Percentiles rank a stretch among this genome's conserved stretches.
Conservation (phyloP, 2,888 invertebrate species). For the Phaonia tiefii region DNA sequence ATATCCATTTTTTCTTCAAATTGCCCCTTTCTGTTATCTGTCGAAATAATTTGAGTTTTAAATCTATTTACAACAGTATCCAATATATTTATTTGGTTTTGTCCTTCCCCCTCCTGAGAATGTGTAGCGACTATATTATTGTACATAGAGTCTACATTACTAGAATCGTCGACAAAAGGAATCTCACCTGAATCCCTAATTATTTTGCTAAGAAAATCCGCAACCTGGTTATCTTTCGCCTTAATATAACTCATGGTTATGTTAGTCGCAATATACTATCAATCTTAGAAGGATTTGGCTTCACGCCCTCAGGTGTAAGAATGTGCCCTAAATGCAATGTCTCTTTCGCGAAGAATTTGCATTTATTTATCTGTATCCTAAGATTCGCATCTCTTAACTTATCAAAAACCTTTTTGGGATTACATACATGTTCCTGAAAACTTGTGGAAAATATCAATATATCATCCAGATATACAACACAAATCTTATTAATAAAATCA, state of each 20-base stretch:
- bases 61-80: constrained; percentile 34
- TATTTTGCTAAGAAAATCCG: constrained; percentile 41
- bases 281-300: too few relatives aligned
- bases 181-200: constrained; percentile 39
- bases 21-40: constrained; percentile 30
- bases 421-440: too few relatives aligned
- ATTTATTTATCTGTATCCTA: too few relatives aligned
- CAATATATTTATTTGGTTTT: constrained; percentile 42
- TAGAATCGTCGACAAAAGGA: neutral
- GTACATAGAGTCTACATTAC: constrained; percentile 24
- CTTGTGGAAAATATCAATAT: too few relatives aligned
- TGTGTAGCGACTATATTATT: constrained; percentile 28
- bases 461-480: too few relatives aligned
- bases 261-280: too few relatives aligned
- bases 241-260: constrained; percentile 33
- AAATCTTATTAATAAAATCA: too few relatives aligned
- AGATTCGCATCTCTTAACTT: too few relatives aligned
- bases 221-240: constrained; percentile 33
- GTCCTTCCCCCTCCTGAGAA: constrained; percentile 34
- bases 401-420: too few relatives aligned
- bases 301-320: too few relatives aligned
- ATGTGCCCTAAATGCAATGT: too few relatives aligned
- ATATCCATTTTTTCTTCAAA: constrained; percentile 34
- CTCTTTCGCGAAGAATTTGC: too few relatives aligned
- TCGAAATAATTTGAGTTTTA: constrained; percentile 46